phyloP scores from a whole-genome alignment of 2,113 vertebrate species.

The Oxyura jamaicensis region DNA sequence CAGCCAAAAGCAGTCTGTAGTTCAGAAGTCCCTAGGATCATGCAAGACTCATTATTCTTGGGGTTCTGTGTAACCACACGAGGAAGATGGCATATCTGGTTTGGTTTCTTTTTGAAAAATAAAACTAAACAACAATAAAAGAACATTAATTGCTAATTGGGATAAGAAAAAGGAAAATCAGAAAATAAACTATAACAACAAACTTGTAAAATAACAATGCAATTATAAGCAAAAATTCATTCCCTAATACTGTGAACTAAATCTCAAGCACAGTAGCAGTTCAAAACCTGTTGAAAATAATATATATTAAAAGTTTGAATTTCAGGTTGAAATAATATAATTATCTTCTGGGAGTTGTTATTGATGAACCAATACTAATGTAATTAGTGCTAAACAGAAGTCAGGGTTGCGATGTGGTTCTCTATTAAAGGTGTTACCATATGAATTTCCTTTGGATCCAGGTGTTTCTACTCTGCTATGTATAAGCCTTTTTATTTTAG shows the following conservation, averaged over 20 bases:
- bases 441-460: not conserved
- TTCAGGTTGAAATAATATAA: not conserved
- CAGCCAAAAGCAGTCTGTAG: not conserved
- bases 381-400: not conserved
- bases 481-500: not conserved
- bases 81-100: not conserved
- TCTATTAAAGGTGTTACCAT: not conserved
- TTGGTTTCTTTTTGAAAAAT: not conserved
- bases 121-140: not conserved
- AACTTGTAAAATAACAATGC: not conserved
- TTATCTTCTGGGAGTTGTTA: not conserved
- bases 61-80: accelerated
- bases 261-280: not conserved
- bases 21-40: not conserved
- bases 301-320: not conserved
- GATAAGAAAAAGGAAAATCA: not conserved
- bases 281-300: not conserved
- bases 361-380: not conserved
- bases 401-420: not conserved
- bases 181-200: not conserved
- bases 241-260: constrained; percentile 8
- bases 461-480: not conserved
- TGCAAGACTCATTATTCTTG: not conserved
- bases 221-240: not conserved
- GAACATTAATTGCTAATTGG: not conserved